These are phyloP conservation scores for Larimichthys crocea DNA, from an alignment of 2,113 vertebrate species.

Conservation along the genomic window DNA sequence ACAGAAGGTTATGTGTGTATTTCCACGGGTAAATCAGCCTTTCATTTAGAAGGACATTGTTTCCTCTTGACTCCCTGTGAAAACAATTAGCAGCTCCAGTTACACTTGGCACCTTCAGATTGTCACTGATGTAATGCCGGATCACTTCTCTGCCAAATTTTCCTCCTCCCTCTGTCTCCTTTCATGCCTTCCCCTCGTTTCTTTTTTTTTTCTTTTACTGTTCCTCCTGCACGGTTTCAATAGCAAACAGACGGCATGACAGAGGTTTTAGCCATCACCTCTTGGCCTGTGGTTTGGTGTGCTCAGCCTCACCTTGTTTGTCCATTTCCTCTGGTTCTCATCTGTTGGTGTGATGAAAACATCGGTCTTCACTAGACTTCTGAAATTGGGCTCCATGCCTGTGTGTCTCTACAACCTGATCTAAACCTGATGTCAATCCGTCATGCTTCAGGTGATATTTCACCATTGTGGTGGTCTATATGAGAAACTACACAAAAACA, in stretches of 20 bases:
- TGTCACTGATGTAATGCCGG: conserved; percentile 74
- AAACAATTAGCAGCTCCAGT: conserved; percentile 76
- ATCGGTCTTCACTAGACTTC: conserved; percentile 20
- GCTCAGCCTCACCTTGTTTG: conserved; percentile 62
- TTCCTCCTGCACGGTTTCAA: conserved; percentile 52
- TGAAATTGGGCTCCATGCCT: conserved; percentile 25
- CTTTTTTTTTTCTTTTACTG: conserved; percentile 31
- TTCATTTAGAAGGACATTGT: conserved; percentile 65
- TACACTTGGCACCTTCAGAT: conserved; percentile 56
- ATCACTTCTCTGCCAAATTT: conserved; percentile 62
- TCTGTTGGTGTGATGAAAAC: conserved; percentile 58
- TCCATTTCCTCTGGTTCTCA: conserved; percentile 63
- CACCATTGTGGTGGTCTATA: neutral
- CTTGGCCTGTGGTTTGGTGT: conserved; percentile 21
- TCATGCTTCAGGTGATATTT: conserved; percentile 36
- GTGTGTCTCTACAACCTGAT: conserved; percentile 39
- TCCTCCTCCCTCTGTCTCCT: conserved; percentile 47
- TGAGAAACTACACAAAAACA: neutral
- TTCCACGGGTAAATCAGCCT: conserved; percentile 49
- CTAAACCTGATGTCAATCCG: conserved; percentile 36
- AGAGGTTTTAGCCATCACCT: conserved; percentile 69
- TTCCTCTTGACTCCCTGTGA: conserved; percentile 72
- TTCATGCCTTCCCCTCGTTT: conserved; percentile 1
- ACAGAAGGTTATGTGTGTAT: conserved; percentile 26
- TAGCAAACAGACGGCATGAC: conserved; percentile 62